Conservation (phyloP, 2,888 invertebrate species). For the Agriopis aurantiaria region DNA sequence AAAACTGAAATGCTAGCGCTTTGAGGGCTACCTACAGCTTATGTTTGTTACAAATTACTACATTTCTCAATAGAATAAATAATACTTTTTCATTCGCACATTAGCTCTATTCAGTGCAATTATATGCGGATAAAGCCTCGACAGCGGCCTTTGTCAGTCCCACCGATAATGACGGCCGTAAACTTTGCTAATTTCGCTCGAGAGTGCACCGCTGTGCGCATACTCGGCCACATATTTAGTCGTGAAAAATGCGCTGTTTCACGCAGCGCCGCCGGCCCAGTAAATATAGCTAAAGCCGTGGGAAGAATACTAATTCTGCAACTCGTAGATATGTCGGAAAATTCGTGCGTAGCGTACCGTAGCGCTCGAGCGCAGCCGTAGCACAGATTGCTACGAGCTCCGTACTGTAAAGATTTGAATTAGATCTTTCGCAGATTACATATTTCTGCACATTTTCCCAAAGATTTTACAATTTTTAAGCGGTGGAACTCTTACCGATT, state of each 20-base stretch:
- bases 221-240: constrained; percentile 12
- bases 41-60: constrained; percentile 25
- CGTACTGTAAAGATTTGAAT: constrained; percentile 14
- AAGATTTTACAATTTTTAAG: background rate
- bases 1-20: background rate
- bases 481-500: background rate
- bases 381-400: constrained; percentile 32
- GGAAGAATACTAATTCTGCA: constrained; percentile 44
- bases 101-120: background rate
- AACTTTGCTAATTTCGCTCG: constrained; percentile 79
- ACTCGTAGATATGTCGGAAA: constrained; percentile 44
- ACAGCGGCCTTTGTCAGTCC: constrained; percentile 68
- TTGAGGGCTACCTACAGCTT: background rate
- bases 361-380: constrained; percentile 30
- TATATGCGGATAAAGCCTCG: constrained; percentile 66
- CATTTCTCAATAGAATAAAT: background rate
- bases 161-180: constrained; percentile 73
- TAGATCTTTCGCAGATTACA: constrained; percentile 11
- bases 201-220: constrained; percentile 53
- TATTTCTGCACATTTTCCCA: background rate
- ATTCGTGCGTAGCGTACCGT: constrained; percentile 45
- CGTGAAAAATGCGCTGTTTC: constrained; percentile 31
- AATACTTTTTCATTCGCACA: background rate
- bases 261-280: constrained; percentile 13
- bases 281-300: constrained; percentile 37